phyloP scores from a whole-genome alignment of 2,797 vertebrate genomes.

The Philypnodon macrostomus region DNA sequence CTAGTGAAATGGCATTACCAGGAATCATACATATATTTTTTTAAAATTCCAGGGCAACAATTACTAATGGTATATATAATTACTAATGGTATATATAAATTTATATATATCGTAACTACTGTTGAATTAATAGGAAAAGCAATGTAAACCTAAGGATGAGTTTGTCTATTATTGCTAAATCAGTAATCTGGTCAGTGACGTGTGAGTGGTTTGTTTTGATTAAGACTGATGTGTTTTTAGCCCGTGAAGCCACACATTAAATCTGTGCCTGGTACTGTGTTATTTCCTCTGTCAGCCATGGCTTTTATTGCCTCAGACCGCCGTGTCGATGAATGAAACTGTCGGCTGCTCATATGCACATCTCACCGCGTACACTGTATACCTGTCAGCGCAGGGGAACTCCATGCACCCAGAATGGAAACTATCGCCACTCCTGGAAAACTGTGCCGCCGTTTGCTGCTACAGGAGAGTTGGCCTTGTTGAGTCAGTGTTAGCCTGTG shows the following conservation, averaged over 20 bases:
- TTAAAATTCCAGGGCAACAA: too few species aligned
- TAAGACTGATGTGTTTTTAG: slow-evolving; percentile 27
- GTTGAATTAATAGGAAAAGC: too few species aligned
- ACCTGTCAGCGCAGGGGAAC: slow-evolving; percentile 38
- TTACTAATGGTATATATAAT: too few species aligned
- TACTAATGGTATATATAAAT: too few species aligned
- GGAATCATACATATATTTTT: too few species aligned
- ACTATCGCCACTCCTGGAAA: slow-evolving; percentile 34
- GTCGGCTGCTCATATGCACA: slow-evolving; percentile 35
- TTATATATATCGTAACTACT: too few species aligned
- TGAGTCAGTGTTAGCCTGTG: slow-evolving; percentile 59
- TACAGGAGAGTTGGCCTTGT: slow-evolving; percentile 59
- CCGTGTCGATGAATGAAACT: slow-evolving; percentile 24
- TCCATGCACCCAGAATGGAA: slow-evolving; percentile 24
- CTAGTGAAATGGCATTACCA: too few species aligned
- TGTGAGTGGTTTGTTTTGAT: slow-evolving; percentile 22
- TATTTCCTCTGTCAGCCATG: slow-evolving; percentile 28
- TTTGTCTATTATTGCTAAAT: slow-evolving; percentile 24
- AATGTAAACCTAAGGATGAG: background rate
- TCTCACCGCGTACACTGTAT: slow-evolving; percentile 37
- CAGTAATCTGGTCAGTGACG: slow-evolving; percentile 15
- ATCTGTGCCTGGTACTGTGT: slow-evolving; percentile 8
- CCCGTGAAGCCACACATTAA: slow-evolving; percentile 23
- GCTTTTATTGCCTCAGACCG: slow-evolving; percentile 25
- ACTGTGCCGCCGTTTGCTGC: slow-evolving; percentile 37